Conservation (phyloP, 2,797 vertebrate species). For the Tangara arthus region DNA sequence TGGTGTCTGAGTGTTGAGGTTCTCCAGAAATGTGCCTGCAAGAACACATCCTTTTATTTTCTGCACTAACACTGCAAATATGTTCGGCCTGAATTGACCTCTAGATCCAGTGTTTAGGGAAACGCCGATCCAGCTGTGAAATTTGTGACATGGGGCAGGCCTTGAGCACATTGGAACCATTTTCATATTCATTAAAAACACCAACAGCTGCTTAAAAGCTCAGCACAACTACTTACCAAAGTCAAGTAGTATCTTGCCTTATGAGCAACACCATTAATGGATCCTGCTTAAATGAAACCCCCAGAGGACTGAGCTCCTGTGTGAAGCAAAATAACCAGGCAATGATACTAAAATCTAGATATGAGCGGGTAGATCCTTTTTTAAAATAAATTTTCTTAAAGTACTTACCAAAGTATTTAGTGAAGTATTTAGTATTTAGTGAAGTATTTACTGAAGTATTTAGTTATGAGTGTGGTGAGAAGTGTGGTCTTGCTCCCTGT, state of each 20-base stretch:
- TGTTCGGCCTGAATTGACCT: neutral
- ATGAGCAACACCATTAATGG: neutral
- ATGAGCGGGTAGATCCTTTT: neutral
- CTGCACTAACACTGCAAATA: neutral
- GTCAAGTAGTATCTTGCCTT: constrained; percentile 59
- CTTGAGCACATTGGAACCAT: constrained; percentile 46
- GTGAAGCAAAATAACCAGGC: neutral
- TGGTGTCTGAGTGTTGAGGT: neutral
- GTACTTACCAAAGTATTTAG: neutral
- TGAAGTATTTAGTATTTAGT: neutral
- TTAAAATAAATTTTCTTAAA: neutral
- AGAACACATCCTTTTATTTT: neutral
- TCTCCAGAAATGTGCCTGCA: neutral
- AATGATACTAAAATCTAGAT: neutral
- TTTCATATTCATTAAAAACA: constrained; percentile 44
- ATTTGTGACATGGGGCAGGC: constrained; percentile 38
- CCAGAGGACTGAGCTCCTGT: constrained; percentile 5
- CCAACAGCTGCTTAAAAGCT: constrained; percentile 16
- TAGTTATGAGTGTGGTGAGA: neutral
- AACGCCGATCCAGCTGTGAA: neutral
- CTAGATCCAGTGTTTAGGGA: constrained; percentile 18
- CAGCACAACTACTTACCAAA: constrained; percentile 22
- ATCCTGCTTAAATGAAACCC: constrained; percentile 17
- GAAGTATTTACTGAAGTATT: neutral
- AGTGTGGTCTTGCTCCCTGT: neutral